Conservation (phyloP, 2,888 invertebrate species). For the Macaria notata region DNA sequence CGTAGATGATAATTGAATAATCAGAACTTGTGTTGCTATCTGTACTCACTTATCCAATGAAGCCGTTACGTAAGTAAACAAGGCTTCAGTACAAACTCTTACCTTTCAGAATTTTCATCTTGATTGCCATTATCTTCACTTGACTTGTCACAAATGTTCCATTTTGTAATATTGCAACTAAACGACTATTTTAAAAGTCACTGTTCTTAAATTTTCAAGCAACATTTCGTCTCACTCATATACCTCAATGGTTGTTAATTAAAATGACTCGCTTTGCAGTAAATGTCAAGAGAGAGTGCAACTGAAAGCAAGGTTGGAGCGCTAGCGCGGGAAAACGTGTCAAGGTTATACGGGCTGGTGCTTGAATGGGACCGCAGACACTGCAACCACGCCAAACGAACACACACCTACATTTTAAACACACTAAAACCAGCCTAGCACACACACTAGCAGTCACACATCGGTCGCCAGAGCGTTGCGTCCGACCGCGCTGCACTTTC, state of each 20-base stretch:
- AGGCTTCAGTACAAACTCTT: constrained; percentile 31
- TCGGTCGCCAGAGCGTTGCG: constrained; percentile 39
- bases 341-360: constrained; percentile 70
- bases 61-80: constrained; percentile 25
- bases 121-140: constrained; percentile 46
- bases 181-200: constrained; percentile 10
- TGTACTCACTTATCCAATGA: constrained; percentile 4
- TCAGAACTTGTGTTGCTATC: constrained; percentile 1
- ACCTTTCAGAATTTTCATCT: constrained; percentile 66
- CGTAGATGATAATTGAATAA: neutral
- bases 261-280: constrained; percentile 58
- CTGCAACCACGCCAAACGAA: constrained; percentile 55
- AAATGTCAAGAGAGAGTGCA: constrained; percentile 75
- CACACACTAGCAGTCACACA: constrained; percentile 46
- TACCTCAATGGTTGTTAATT: constrained; percentile 45
- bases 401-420: constrained; percentile 37
- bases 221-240: constrained; percentile 1
- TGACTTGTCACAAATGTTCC: constrained; percentile 58
- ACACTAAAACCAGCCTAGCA: constrained; percentile 26
- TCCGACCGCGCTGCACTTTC: constrained; percentile 53
- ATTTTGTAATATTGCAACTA: constrained; percentile 39
- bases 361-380: constrained; percentile 62
- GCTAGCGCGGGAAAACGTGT: constrained; percentile 77
- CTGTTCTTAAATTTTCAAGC: constrained; percentile 13
- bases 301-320: constrained; percentile 71